Percentiles rank a stretch among this genome's conserved stretches.
phyloP scores from a whole-genome alignment of 1,140 invertebrate species.

The Drosophila kohkoa region DNA sequence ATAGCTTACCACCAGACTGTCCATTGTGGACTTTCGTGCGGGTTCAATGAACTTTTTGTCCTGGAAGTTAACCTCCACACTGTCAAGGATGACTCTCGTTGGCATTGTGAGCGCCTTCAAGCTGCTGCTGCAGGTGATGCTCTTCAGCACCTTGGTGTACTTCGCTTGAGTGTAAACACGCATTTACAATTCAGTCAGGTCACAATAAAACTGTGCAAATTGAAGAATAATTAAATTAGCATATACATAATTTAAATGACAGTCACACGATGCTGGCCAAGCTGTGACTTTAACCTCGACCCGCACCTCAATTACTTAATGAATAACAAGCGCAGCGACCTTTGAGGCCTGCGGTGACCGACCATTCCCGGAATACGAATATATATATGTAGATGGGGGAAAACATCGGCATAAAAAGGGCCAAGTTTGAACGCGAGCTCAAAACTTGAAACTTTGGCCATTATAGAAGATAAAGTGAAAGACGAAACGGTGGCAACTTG shows the following conservation, averaged over 20 bases:
- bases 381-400: neutral
- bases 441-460: constrained; percentile 71
- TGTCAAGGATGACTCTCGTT: neutral
- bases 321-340: constrained; percentile 56
- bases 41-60: constrained; percentile 10
- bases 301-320: constrained; percentile 75
- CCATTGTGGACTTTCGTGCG: constrained; percentile 1
- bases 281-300: constrained; percentile 32
- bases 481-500: constrained; percentile 47
- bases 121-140: constrained; percentile 30
- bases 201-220: constrained; percentile 65
- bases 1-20: constrained; percentile 10
- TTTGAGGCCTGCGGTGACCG: constrained; percentile 44
- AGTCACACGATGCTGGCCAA: constrained; percentile 30
- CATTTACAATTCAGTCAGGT: constrained; percentile 36
- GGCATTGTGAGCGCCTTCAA: constrained; percentile 24
- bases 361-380: constrained; percentile 33
- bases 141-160: constrained; percentile 14
- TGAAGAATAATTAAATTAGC: constrained; percentile 79
- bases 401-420: constrained; percentile 50
- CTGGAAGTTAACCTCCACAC: neutral
- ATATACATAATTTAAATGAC: constrained; percentile 73
- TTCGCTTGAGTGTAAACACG: constrained; percentile 7
- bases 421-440: constrained; percentile 6
- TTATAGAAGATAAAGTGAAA: constrained; percentile 70